These are phyloP conservation scores for Enteromius fasciolatus DNA, from an alignment of 2,797 vertebrate genomes.

Conservation along the genomic window DNA sequence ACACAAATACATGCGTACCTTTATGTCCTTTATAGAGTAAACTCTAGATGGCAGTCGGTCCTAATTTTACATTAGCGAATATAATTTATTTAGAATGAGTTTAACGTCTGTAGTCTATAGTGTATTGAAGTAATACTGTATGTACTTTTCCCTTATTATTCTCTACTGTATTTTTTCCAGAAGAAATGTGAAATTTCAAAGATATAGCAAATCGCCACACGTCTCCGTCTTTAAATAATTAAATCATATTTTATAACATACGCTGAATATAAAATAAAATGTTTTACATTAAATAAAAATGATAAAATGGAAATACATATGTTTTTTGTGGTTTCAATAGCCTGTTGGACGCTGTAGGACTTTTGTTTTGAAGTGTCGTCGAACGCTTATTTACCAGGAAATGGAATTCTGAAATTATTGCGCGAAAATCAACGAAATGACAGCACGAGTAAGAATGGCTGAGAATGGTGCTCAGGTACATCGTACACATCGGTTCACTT, in stretches of 20 bases:
- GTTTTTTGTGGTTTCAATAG: neutral
- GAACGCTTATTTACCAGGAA: constrained; percentile 31
- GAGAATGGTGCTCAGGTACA: constrained; percentile 75
- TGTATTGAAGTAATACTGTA: neutral
- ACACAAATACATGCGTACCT: neutral
- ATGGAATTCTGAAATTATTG: neutral
- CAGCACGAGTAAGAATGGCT: constrained; percentile 62
- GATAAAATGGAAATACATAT: neutral
- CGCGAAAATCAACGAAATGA: constrained; percentile 44
- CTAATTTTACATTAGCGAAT: neutral
- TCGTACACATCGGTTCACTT: constrained; percentile 2
- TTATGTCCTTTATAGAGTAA: neutral
- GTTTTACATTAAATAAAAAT: neutral
- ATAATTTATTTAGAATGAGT: neutral
- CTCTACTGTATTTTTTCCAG: too few relatives aligned
- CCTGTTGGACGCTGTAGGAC: neutral
- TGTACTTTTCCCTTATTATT: neutral
- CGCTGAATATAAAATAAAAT: neutral
- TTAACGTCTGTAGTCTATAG: neutral
- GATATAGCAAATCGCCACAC: too few relatives aligned
- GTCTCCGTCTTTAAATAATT: neutral
- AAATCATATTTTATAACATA: neutral
- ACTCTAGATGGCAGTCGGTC: constrained; percentile 34
- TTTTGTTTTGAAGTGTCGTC: constrained; percentile 27
- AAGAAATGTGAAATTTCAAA: neutral